Percentiles rank a stretch among this genome's conserved stretches.
These are phyloP conservation scores for Brotogeris chrysoptera DNA, from an alignment of 2,797 vertebrate genomes.

Conservation along the genomic window DNA sequence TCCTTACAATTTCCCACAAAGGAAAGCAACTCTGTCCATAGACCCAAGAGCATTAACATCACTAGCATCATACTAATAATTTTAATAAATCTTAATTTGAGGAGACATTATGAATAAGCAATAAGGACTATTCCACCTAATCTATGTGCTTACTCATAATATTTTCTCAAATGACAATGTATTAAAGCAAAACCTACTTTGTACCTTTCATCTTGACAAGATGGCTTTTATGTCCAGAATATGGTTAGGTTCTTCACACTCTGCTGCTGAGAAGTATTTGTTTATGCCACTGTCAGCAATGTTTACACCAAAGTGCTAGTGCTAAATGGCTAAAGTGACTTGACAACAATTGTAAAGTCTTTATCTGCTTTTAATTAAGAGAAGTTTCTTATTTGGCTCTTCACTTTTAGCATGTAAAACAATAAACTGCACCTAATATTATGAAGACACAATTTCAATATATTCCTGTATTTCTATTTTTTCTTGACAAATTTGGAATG, in stretches of 20 bases:
- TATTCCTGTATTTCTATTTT: not conserved
- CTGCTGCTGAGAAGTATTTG: not conserved
- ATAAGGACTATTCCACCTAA: not conserved
- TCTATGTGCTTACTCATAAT: not conserved
- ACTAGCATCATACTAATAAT: not conserved
- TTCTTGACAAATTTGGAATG: not conserved
- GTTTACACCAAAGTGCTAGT: not conserved
- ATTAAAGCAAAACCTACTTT: not conserved
- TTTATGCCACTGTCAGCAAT: not conserved
- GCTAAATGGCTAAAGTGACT: not conserved
- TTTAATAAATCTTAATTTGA: not conserved
- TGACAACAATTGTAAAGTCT: not conserved
- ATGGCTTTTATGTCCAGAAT: not conserved
- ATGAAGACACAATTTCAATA: not conserved
- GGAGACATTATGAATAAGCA: not conserved
- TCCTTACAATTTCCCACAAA: not conserved
- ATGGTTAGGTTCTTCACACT: not conserved
- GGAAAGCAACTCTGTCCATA: not conserved
- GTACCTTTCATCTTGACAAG: not conserved
- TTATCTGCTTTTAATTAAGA: constrained; percentile 6
- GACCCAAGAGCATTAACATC: not conserved
- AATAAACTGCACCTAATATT: not conserved
- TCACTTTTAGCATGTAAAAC: not conserved
- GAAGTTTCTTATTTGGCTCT: not conserved
- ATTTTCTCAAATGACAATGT: not conserved